Evolutionary conservation across 2,113 vertebrate genomes (phyloP), one percentile per base, ranked within the genome.

Genomic region (Arvicanthis niloticus): DNA sequence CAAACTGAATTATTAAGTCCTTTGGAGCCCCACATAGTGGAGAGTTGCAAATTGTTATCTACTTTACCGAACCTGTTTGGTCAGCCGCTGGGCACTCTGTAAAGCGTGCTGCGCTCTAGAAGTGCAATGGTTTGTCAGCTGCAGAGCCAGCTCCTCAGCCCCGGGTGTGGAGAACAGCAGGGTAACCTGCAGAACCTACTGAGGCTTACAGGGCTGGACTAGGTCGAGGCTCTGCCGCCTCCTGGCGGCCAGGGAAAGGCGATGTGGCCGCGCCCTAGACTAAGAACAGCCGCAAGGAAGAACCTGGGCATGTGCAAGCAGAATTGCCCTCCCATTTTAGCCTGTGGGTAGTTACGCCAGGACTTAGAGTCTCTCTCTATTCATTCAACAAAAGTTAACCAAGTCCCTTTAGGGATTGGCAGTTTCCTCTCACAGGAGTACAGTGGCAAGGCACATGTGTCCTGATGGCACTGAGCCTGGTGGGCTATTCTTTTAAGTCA

Each of bases 181-280:
- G 22, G 2, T 9, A 5, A 13, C 11, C 31, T 40, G 51, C 58
- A 42, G n/a, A 65, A 65, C 26, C 29, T 65, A 62, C 56, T 7
- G 86, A 86, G 11, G 60, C 5, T 4, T n/a, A 88, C 10, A 58
- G 19, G 51, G 42, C 31, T 42, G 42, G 40, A 42, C 78, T 40
- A 62, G 48, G 42, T 42, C 67, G 0, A 73, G 37, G 53, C 86
- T 94, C 76, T 95, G 80, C 51, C 24, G 94, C 96, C 97, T 62
- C 97, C 97, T 97, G 92, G 95, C 53, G 96, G 93, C 76, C 10
- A 34, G 75, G 10, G 42, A 26, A 53, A 45, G 19, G 24, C 11
- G 10, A 76, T 78, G 3, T 2, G 91, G 88, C 93, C 73, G 37
- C 70, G 56, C 84, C 96, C 37, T 26, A 13, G 26, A 3, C 45